Evolutionary conservation across 2,113 vertebrate species (phyloP).

Genomic region (Pygoscelis adeliae): DNA sequence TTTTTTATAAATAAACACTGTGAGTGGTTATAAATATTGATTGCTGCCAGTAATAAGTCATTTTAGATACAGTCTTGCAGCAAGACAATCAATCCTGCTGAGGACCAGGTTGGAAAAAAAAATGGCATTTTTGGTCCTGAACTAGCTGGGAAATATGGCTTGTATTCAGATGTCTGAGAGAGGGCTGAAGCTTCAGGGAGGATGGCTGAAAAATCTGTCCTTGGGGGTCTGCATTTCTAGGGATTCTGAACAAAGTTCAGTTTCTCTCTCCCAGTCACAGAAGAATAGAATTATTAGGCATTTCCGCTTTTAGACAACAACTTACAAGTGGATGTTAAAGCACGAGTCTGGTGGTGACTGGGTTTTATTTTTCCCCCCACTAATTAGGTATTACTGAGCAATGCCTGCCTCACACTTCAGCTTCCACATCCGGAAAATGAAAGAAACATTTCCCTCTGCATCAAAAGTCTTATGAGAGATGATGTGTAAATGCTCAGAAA

Average conservation of each 20-base stretch:
- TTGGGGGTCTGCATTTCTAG: neutral
- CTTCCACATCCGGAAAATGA: neutral
- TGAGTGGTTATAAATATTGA: constrained; percentile 49
- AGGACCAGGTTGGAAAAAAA: neutral
- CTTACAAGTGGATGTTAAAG: neutral
- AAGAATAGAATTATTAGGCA: neutral
- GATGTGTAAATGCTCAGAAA: neutral
- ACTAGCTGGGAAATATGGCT: neutral
- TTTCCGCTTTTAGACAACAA: neutral
- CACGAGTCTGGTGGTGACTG: neutral
- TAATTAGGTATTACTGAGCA: neutral
- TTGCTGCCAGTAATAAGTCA: constrained; percentile 5
- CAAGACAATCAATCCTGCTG: neutral
- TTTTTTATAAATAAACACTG: constrained; percentile 52
- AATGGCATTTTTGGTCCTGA: neutral
- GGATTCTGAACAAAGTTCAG: neutral
- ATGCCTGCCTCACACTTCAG: neutral
- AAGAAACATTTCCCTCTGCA: neutral
- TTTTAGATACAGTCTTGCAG: constrained; percentile 1
- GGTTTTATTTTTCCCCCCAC: neutral
- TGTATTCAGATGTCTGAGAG: neutral
- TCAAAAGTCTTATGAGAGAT: neutral
- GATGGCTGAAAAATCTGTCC: neutral
- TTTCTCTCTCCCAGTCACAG: neutral
- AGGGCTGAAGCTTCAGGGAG: neutral